These are phyloP conservation scores for Panzeria rudis DNA, from an alignment of 2,888 invertebrate species.

Conservation along the genomic window DNA sequence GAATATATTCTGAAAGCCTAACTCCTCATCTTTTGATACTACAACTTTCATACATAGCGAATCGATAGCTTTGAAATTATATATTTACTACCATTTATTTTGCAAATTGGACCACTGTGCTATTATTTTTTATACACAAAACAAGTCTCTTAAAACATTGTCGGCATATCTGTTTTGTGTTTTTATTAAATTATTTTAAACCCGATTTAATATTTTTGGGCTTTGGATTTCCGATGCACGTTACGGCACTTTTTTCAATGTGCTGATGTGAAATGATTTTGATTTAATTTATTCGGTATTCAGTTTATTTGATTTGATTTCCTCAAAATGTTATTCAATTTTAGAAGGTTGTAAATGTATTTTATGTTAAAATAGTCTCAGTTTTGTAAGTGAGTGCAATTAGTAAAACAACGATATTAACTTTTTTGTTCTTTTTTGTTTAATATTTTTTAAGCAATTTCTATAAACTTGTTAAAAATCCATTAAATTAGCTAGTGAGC, in stretches of 20 bases:
- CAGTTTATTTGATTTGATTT: conserved; percentile 65
- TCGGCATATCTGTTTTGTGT: conserved; percentile 52
- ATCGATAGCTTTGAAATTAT: no score
- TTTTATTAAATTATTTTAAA: conserved; percentile 69
- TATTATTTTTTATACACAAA: neutral
- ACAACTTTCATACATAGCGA: no score
- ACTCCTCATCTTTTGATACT: no score
- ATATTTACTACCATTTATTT: neutral
- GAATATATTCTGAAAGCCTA: no score
- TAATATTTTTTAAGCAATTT: neutral
- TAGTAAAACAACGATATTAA: conserved; percentile 3
- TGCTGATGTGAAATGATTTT: conserved; percentile 69
- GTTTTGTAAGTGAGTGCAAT: conserved; percentile 15
- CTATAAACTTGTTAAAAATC: neutral
- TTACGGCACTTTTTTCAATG: conserved; percentile 1
- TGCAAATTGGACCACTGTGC: neutral
- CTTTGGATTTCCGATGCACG: conserved; percentile 27
- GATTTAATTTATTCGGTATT: conserved; percentile 70
- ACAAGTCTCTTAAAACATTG: conserved; percentile 31
- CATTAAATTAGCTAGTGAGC: neutral
- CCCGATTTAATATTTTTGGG: conserved; percentile 66
- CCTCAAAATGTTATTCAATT: conserved; percentile 57
- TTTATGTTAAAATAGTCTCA: conserved; percentile 45
- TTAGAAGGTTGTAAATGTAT: conserved; percentile 44
- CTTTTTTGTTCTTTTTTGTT: neutral